phyloP scores from a whole-genome alignment of 2,888 invertebrate species.

The Drosophila mimica region DNA sequence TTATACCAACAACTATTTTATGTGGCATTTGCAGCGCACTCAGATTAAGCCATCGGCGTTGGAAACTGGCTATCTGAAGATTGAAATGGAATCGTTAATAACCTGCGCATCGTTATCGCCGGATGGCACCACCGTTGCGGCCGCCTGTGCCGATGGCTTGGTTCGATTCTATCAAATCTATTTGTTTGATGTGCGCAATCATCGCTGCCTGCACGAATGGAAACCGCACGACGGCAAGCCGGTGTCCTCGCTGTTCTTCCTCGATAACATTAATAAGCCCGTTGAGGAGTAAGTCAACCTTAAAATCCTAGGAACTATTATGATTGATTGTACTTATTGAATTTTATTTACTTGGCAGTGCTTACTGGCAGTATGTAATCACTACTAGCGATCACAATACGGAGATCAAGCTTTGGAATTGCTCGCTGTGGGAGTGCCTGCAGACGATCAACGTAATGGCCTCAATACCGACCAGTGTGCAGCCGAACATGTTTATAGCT shows the following conservation, averaged over 20 bases:
- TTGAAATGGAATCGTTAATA: conserved; percentile 87
- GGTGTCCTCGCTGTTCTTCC: conserved; percentile 95
- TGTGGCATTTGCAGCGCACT: conserved; percentile 69
- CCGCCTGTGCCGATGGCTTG: conserved; percentile 94
- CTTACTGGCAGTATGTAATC: conserved; percentile 97
- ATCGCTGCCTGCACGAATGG: conserved; percentile 96
- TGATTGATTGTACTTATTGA: background rate
- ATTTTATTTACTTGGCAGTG: conserved; percentile 82
- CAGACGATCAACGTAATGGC: conserved; percentile 91
- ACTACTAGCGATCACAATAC: conserved; percentile 96
- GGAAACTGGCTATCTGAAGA: conserved; percentile 82
- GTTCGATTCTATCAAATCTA: conserved; percentile 97
- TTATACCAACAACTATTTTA: background rate
- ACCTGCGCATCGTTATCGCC: conserved; percentile 96
- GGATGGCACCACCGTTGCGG: conserved; percentile 97
- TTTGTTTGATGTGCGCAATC: conserved; percentile 89
- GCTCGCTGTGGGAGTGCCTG: conserved; percentile 97
- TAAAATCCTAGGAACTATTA: too few relatives aligned
- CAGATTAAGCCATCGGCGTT: conserved; percentile 76
- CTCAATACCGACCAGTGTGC: conserved; percentile 45
- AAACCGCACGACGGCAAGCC: conserved; percentile 95
- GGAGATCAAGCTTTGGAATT: conserved; percentile 96
- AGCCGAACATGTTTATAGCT: conserved; percentile 85
- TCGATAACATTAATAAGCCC: conserved; percentile 95
- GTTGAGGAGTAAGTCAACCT: conserved; percentile 89